Conservation (phyloP, 2,797 vertebrate species). For the Nasua narica region DNA sequence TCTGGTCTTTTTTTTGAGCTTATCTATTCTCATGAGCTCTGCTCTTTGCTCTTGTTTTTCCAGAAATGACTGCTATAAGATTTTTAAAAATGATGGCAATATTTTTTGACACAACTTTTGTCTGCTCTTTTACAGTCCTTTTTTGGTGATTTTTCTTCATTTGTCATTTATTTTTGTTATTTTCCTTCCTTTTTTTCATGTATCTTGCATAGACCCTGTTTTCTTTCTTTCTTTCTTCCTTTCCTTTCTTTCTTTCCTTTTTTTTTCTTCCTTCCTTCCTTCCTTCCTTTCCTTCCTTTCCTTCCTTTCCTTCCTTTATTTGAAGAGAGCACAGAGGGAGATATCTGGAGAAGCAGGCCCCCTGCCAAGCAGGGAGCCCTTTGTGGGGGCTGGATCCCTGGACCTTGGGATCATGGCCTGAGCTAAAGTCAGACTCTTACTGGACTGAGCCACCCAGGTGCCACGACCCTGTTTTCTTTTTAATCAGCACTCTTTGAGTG, state of each 20-base stretch:
- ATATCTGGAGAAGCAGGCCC: not conserved
- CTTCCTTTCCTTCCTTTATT: not conserved
- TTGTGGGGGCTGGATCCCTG: not conserved
- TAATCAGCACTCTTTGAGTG: not conserved
- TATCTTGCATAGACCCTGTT: not conserved
- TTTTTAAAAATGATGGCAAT: not conserved
- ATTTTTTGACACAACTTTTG: not conserved
- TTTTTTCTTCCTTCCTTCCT: not conserved
- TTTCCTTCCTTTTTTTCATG: not conserved
- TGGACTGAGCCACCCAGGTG: not conserved
- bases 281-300: too few species aligned
- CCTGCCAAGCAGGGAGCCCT: not conserved
- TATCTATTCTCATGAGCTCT: not conserved
- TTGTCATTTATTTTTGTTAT: not conserved
- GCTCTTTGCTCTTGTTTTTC: not conserved
- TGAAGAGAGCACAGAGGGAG: not conserved
- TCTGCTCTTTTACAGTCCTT: not conserved
- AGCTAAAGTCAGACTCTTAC: not conserved
- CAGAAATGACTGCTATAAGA: not conserved
- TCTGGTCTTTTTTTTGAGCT: conserved; percentile 15
- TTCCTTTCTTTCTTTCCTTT: too few species aligned
- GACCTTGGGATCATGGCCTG: not conserved
- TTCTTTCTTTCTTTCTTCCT: not conserved
- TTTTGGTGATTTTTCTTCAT: not conserved
- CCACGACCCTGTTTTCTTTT: not conserved